A percentile compares a stretch with the other conserved stretches of the same genome.
These are phyloP conservation scores for Lobophora halterata DNA, from an alignment of 2,888 invertebrate species.

Conservation along the genomic window DNA sequence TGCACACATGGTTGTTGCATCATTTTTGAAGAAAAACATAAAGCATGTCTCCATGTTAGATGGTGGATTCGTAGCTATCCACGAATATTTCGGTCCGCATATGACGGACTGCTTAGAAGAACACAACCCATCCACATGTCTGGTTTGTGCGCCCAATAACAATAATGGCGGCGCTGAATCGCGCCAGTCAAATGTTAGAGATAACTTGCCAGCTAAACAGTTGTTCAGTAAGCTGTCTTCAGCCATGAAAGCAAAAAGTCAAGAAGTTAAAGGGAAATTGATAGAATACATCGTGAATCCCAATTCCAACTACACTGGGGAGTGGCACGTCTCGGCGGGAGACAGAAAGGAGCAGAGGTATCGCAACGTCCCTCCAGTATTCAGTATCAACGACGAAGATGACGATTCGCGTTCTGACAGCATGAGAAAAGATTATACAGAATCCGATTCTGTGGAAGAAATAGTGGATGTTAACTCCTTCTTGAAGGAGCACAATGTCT, in stretches of 20 bases:
- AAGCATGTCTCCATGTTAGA: conserved; percentile 95
- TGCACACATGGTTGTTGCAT: conserved; percentile 98
- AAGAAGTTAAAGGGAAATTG: conserved; percentile 94
- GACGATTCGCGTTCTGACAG: conserved; percentile 60
- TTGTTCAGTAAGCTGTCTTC: conserved; percentile 91
- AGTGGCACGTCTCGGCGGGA: conserved; percentile 91
- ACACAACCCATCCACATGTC: conserved; percentile 89
- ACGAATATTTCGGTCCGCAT: conserved; percentile 91
- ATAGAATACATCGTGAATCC: conserved; percentile 97
- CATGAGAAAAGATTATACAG: conserved; percentile 61
- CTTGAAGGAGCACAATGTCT: conserved; percentile 90
- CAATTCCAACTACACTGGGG: conserved; percentile 81
- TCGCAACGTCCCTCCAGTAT: conserved; percentile 94
- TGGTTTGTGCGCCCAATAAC: conserved; percentile 86
- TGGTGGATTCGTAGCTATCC: conserved; percentile 93
- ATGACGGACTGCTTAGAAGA: conserved; percentile 91
- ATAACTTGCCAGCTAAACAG: conserved; percentile 81
- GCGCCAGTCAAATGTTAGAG: conserved; percentile 46
- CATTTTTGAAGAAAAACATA: conserved; percentile 96
- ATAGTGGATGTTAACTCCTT: conserved; percentile 90
- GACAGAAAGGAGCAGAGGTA: conserved; percentile 94
- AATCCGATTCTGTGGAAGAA: conserved; percentile 85
- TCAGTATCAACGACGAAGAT: conserved; percentile 95
- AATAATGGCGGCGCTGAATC: conserved; percentile 55
- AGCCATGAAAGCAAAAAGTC: conserved; percentile 94